Percentiles rank a stretch among this genome's conserved stretches.
phyloP scores from a whole-genome alignment of 2,888 invertebrate species.

The Enchytraeus crypticus region DNA sequence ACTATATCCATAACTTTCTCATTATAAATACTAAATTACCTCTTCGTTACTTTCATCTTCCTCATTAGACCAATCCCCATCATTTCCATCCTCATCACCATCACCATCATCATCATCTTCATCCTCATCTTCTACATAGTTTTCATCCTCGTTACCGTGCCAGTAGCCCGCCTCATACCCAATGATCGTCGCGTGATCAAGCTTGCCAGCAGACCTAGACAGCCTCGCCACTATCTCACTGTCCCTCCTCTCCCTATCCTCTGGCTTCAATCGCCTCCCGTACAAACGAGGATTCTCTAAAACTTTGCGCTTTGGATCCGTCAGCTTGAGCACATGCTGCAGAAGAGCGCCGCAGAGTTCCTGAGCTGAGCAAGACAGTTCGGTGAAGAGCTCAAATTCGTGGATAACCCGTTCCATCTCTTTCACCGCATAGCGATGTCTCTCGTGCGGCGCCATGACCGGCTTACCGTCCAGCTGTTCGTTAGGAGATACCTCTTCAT shows the following conservation, averaged over 20 bases:
- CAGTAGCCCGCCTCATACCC: conserved; percentile 62
- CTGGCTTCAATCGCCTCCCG: conserved; percentile 35
- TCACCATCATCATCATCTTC: neutral
- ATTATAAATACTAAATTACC: no score
- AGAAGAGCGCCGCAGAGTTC: conserved; percentile 46
- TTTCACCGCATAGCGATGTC: conserved; percentile 68
- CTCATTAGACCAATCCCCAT: no score
- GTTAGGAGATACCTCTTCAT: neutral
- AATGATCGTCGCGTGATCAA: conserved; percentile 77
- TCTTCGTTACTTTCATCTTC: no score
- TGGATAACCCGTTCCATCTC: conserved; percentile 48
- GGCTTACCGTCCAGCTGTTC: conserved; percentile 34
- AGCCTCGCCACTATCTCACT: conserved; percentile 61
- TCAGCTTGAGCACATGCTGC: conserved; percentile 54
- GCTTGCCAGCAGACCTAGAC: conserved; percentile 71
- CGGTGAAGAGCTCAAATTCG: conserved; percentile 46
- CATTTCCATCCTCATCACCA: neutral
- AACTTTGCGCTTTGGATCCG: conserved; percentile 70
- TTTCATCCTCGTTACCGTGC: conserved; percentile 35
- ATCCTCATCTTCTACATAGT: conserved; percentile 21
- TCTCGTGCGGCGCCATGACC: conserved; percentile 51
- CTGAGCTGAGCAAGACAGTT: conserved; percentile 43
- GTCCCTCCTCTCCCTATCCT: conserved; percentile 41
- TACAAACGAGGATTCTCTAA: conserved; percentile 60
- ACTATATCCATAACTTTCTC: no score